Evolutionary conservation across 2,797 vertebrate species (phyloP).

Genomic region (Tenualosa thibaudeaui): DNA sequence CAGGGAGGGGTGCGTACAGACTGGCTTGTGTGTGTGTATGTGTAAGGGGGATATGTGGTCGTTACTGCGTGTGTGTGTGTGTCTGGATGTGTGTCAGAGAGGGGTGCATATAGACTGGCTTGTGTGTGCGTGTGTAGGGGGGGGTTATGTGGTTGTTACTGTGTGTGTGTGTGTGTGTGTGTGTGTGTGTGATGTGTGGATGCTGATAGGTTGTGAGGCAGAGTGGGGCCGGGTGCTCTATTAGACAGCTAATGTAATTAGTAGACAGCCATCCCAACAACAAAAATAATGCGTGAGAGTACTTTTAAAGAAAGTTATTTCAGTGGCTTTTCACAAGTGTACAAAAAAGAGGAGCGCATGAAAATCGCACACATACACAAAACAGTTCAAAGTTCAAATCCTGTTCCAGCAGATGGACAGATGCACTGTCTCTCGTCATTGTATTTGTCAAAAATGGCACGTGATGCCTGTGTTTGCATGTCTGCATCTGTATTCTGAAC

Average conservation of each 20-base stretch:
- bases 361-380: too few species aligned
- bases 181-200: constrained; percentile 56
- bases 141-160: background rate
- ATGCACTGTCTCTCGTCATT: background rate
- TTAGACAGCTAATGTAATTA: constrained; percentile 91
- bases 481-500: background rate
- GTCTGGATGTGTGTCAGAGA: background rate
- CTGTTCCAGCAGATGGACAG: too few species aligned
- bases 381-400: too few species aligned
- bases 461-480: background rate
- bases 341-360: background rate
- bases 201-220: constrained; percentile 90
- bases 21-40: constrained; percentile 3
- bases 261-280: constrained; percentile 96
- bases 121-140: background rate
- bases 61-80: background rate
- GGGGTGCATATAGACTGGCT: too few species aligned
- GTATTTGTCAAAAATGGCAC: too few species aligned
- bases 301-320: background rate
- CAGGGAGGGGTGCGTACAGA: too few species aligned
- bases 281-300: constrained; percentile 75
- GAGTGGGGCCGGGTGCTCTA: constrained; percentile 88
- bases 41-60: background rate
- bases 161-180: constrained; percentile 35
- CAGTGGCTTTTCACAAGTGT: background rate